Conservation (phyloP, 1,140 invertebrate genomes). For the Maconellicoccus hirsutus region DNA sequence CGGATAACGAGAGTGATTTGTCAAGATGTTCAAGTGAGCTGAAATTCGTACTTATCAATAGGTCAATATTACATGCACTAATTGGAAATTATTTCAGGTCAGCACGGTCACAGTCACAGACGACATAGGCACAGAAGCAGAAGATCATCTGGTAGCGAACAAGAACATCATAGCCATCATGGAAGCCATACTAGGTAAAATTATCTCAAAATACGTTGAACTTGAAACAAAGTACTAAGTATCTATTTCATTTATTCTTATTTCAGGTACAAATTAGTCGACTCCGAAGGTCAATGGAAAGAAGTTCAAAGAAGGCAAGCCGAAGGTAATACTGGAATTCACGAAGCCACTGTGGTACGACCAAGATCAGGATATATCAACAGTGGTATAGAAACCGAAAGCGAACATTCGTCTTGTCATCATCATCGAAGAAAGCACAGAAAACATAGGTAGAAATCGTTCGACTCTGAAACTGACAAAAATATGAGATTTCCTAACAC, state of each 20-base stretch:
- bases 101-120: constrained; percentile 19
- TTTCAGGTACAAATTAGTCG: constrained; percentile 56
- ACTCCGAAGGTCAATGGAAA: constrained; percentile 75
- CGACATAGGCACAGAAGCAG: constrained; percentile 24
- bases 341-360: constrained; percentile 50
- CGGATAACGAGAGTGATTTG: constrained; percentile 79
- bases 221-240: background rate
- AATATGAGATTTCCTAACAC: background rate
- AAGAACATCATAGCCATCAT: constrained; percentile 23
- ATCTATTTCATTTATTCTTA: background rate
- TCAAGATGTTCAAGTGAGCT: constrained; percentile 57
- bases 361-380: constrained; percentile 36
- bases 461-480: background rate
- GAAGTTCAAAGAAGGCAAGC: constrained; percentile 65
- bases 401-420: constrained; percentile 41
- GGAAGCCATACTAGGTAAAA: constrained; percentile 8
- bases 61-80: background rate
- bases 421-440: constrained; percentile 44
- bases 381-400: constrained; percentile 40
- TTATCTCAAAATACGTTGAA: background rate
- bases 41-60: background rate
- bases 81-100: background rate
- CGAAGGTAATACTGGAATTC: constrained; percentile 44
- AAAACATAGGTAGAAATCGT: constrained; percentile 53
- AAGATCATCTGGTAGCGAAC: constrained; percentile 22